These are phyloP conservation scores for Drosophila subobscura DNA, from an alignment of 1,140 invertebrate genomes.

Conservation along the genomic window DNA sequence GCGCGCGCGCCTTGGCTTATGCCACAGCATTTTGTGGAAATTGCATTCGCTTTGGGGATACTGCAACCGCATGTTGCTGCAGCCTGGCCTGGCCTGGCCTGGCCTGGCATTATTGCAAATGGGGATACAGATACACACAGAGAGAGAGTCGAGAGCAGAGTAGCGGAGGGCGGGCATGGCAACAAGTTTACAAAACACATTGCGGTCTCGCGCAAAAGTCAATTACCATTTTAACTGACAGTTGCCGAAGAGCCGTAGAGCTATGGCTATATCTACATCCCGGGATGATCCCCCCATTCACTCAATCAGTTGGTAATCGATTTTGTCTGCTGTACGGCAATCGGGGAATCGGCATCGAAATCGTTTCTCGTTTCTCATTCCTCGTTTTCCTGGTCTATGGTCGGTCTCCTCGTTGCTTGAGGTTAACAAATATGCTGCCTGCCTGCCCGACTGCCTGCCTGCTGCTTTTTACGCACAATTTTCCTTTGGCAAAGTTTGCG, in stretches of 20 bases:
- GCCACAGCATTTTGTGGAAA: conserved; percentile 71
- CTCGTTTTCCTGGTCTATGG: conserved; percentile 14
- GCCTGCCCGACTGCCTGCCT: conserved; percentile 22
- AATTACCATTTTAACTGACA: conserved; percentile 78
- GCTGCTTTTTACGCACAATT: conserved; percentile 76
- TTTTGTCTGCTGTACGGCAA: conserved; percentile 55
- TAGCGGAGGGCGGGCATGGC: conserved; percentile 43
- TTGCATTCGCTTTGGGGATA: conserved; percentile 62
- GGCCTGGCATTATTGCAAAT: conserved; percentile 53
- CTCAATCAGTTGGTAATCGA: conserved; percentile 78
- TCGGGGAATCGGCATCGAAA: conserved; percentile 31
- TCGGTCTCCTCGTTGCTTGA: conserved; percentile 61
- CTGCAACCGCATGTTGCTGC: conserved; percentile 39
- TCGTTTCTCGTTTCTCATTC: conserved; percentile 21
- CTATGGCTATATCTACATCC: conserved; percentile 38
- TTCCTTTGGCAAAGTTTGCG: conserved; percentile 63
- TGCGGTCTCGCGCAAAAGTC: conserved; percentile 78
- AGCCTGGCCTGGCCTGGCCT: conserved; percentile 16
- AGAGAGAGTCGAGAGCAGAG: not conserved
- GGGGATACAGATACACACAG: conserved; percentile 2
- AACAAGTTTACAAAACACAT: conserved; percentile 79
- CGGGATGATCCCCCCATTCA: conserved; percentile 34
- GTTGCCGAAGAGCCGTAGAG: conserved; percentile 27
- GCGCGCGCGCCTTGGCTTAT: conserved; percentile 64
- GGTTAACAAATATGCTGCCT: conserved; percentile 73